A percentile compares a stretch with the other conserved stretches of the same genome.
Conservation (phyloP, 2,113 vertebrate genomes). For the Noctilio leporinus region DNA sequence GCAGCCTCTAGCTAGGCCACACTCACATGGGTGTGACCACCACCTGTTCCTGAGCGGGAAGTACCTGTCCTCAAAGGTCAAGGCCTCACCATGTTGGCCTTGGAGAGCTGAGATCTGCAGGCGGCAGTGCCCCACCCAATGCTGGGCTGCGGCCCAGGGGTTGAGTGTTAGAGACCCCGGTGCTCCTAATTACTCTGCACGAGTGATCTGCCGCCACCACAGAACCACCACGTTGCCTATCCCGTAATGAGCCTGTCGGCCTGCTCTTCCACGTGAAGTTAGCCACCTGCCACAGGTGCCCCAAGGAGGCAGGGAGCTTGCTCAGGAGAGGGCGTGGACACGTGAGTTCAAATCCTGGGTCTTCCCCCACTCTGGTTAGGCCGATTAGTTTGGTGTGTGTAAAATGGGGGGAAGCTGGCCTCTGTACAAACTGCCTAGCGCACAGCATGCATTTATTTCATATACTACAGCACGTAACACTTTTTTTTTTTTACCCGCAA, state of each 20-base stretch:
- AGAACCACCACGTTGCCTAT: not conserved
- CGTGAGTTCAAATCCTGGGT: not conserved
- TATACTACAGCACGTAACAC: too few species aligned
- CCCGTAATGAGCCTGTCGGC: fast-evolving
- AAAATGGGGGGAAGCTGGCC: not conserved
- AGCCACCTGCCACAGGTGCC: not conserved
- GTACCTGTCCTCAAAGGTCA: too few species aligned
- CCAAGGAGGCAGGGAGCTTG: fast-evolving
- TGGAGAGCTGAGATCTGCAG: not conserved
- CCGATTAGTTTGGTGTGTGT: too few species aligned
- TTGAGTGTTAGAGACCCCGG: not conserved
- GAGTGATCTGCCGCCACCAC: not conserved
- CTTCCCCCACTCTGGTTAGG: fast-evolving
- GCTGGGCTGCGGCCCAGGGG: not conserved
- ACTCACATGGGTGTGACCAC: fast-evolving
- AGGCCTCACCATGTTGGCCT: too few species aligned
- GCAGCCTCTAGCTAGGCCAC: not conserved
- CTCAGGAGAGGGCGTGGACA: not conserved
- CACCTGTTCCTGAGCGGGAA: not conserved
- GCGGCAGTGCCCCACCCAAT: too few species aligned
- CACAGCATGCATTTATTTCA: not conserved
- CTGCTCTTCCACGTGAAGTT: fast-evolving
- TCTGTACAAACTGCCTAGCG: too few species aligned
- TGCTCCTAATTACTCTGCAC: too few species aligned
- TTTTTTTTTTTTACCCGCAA: too few species aligned